A percentile compares a stretch with the other conserved stretches of the same genome.
Conservation (phyloP, 2,888 invertebrate genomes). For the Gastracanthus pulcherrimus region DNA sequence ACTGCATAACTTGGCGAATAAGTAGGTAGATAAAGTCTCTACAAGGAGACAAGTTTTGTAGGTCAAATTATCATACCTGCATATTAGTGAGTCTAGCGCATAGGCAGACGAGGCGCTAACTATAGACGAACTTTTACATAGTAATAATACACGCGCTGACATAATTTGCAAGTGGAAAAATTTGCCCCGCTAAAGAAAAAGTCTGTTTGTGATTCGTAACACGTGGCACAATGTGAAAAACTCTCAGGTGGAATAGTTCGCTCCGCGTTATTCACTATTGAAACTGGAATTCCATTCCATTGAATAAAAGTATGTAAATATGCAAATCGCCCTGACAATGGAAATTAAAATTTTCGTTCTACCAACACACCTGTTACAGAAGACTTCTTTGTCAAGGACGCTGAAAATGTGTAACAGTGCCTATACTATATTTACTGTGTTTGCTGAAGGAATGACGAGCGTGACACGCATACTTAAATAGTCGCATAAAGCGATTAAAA, state of each 20-base stretch:
- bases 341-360: background rate
- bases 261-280: background rate
- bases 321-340: background rate
- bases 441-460: background rate
- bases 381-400: background rate
- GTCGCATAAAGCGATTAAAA: background rate
- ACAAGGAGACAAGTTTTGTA: slow-evolving; percentile 30
- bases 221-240: background rate
- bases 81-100: background rate
- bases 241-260: background rate
- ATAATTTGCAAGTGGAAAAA: background rate
- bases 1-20: background rate
- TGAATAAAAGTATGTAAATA: background rate
- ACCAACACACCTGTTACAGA: background rate
- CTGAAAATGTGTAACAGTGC: background rate
- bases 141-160: background rate
- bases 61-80: slow-evolving; percentile 44
- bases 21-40: background rate
- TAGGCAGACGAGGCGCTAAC: background rate
- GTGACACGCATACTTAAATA: background rate
- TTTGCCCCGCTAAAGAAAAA: background rate
- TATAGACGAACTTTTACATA: background rate
- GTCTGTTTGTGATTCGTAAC: background rate
- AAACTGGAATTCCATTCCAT: background rate
- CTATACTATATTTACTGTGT: background rate